Conservation (phyloP, 2,797 vertebrate species). For the Pipistrellus pipistrellus region DNA sequence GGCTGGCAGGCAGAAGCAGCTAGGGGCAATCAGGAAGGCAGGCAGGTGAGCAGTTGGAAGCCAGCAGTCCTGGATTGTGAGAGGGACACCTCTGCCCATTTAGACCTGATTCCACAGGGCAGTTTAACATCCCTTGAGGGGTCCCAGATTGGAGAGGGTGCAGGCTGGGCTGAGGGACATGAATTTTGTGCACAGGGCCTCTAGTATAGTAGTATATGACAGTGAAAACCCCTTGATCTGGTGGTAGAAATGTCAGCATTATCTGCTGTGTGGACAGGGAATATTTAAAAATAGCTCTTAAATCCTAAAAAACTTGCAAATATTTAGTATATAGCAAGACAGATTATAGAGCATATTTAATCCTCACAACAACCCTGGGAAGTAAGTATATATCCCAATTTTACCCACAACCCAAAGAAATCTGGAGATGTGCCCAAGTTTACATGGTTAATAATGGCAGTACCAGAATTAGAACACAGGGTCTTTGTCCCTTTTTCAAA, state of each 20-base stretch:
- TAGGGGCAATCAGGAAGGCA: too few species aligned
- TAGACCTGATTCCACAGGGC: too few species aligned
- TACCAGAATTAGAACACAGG: background rate
- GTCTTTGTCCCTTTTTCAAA: background rate
- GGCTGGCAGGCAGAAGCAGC: too few species aligned
- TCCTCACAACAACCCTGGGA: constrained; percentile 51
- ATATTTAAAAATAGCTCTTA: constrained; percentile 23
- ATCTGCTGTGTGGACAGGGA: background rate
- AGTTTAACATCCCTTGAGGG: too few species aligned
- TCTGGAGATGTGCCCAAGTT: background rate
- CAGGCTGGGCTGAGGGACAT: too few species aligned
- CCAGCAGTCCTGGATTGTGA: too few species aligned
- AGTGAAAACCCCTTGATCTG: background rate
- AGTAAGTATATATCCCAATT: background rate
- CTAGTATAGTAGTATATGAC: background rate
- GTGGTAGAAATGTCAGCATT: background rate
- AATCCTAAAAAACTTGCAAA: background rate
- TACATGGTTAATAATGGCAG: background rate
- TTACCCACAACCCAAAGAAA: constrained; percentile 21
- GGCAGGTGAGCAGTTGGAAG: too few species aligned
- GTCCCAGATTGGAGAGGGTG: too few species aligned
- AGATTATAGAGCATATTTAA: constrained; percentile 45
- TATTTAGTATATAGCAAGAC: background rate
- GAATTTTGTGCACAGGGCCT: too few species aligned
- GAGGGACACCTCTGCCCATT: too few species aligned